A percentile compares a stretch with the other conserved stretches of the same genome.
These are phyloP conservation scores for Pantherophis vulpinus DNA, from an alignment of 2,797 vertebrate species.

Conservation along the genomic window DNA sequence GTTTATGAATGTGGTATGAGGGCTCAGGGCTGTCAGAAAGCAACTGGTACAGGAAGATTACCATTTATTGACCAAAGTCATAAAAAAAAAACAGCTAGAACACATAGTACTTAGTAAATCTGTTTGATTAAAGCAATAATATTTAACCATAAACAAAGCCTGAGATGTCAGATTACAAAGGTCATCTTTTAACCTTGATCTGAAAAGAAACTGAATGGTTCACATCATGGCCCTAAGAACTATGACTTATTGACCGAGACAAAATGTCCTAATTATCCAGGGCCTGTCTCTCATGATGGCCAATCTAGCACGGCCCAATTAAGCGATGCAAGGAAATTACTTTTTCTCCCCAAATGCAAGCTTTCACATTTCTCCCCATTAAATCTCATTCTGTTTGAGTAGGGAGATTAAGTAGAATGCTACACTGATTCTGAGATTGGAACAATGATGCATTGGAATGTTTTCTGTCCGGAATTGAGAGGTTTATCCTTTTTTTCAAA, in stretches of 20 bases:
- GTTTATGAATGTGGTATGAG: not conserved
- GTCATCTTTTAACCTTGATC: not conserved
- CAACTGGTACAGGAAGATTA: constrained; percentile 1
- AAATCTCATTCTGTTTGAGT: not conserved
- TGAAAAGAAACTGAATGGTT: not conserved
- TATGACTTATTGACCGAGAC: not conserved
- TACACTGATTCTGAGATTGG: not conserved
- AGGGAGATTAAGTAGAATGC: not conserved
- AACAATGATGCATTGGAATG: not conserved
- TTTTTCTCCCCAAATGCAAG: not conserved
- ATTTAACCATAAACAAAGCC: constrained; percentile 27
- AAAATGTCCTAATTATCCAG: not conserved
- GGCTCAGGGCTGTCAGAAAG: not conserved
- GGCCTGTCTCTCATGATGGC: not conserved
- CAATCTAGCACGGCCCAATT: not conserved
- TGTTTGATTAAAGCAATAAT: constrained; percentile 16
- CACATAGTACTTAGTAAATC: constrained; percentile 11
- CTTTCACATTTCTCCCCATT: not conserved
- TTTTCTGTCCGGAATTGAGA: not conserved
- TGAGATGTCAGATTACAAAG: not conserved
- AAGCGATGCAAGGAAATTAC: not conserved
- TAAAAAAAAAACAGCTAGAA: not conserved
- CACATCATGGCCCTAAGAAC: not conserved
- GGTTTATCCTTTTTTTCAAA: not conserved
- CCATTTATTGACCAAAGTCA: not conserved